Evolutionary conservation across 2,888 invertebrate genomes (phyloP), one percentile per base, ranked within the genome.

Genomic region (Oasisia sp.): DNA sequence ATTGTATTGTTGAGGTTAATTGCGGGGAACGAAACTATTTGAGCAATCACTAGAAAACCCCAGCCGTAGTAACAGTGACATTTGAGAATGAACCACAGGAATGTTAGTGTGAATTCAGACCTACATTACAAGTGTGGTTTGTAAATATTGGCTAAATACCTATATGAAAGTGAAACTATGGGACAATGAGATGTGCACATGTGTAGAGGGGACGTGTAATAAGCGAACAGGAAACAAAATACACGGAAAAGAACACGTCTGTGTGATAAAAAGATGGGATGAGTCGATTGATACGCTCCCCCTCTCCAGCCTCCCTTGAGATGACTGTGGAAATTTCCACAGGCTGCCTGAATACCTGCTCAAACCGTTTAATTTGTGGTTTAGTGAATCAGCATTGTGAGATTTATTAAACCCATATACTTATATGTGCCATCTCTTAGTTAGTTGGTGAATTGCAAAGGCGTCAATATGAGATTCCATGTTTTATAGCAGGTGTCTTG

Each of bases 311-410:
- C 19, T n/a, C n/a, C 27, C 27, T 5, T 27, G 74, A 74, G 74
- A n/a, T 74, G 74, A 74, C 74, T 74, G 74, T 74, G 74, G 74
- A 74, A 74, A 74, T 74, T 74, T 74, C 74, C 74, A 74, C 5
- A n/a, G 74, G 74, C 74, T 27, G 27, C 7, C 27, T 27, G 19
- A 74, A 74, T 19, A 74, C 74, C 74, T 74, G 27, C 74, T 27
- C 27, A 27, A 74, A 74, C 27, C n/a, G 27, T 19, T 74, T 74
- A 74, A 74, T 74, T 74, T 38, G 38, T 38, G 1, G 1, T 38
- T 74, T 27, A 74, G 3, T 74, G 19, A 7, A 27, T 74, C 27
- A 27, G 14, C 27, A 27, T 0, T 2, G 27, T 74, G 14, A 74
- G 7, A 27, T 74, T 74, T 14, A 74, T 74, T 3, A 74, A 3